Conservation (phyloP, 2,797 vertebrate species). For the Ptychobarbus kaznakovi region DNA sequence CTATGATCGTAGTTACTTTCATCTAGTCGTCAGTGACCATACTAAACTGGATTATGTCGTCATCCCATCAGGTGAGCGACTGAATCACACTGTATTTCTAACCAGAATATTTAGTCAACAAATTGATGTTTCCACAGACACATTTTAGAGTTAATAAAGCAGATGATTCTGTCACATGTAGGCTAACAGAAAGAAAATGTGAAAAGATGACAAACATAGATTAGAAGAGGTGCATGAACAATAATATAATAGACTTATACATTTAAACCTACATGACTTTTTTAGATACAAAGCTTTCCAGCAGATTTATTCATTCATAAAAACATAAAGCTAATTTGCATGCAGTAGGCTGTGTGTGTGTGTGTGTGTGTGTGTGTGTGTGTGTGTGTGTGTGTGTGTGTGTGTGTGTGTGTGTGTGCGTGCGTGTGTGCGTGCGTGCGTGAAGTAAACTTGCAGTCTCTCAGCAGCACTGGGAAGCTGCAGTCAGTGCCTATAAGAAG, state of each 20-base stretch:
- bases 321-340: neutral
- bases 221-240: neutral
- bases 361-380: neutral
- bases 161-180: neutral
- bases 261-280: neutral
- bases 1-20: neutral
- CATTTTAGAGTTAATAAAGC: neutral
- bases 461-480: slow-evolving; percentile 49
- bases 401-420: neutral
- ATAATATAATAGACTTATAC: neutral
- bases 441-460: slow-evolving; percentile 54
- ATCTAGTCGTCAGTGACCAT: neutral
- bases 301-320: slow-evolving; percentile 4
- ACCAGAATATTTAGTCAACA: neutral
- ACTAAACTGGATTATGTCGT: slow-evolving; percentile 7
- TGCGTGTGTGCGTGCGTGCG: neutral
- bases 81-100: slow-evolving; percentile 2
- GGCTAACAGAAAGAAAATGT: neutral
- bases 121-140: slow-evolving; percentile 2
- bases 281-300: neutral
- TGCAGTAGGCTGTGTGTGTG: neutral
- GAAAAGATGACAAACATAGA: neutral
- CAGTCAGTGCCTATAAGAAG: slow-evolving; percentile 72
- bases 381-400: neutral
- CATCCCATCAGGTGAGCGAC: neutral